Percentiles rank a stretch among this genome's conserved stretches.
Conservation (phyloP, 1,140 invertebrate genomes). For the Spodoptera litura region DNA sequence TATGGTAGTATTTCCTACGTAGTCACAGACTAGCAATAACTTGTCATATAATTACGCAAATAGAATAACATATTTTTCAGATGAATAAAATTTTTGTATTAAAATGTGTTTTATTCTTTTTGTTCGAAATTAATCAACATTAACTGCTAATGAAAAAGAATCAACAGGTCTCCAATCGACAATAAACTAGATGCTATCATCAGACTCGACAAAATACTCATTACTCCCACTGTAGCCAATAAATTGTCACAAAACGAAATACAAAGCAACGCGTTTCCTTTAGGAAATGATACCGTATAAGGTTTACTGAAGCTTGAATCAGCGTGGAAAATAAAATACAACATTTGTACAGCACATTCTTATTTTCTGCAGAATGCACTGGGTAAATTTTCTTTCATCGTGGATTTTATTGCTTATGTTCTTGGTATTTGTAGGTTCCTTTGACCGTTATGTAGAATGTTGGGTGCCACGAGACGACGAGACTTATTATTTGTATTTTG, state of each 20-base stretch:
- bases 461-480: no score
- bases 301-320: conserved; percentile 24
- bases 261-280: conserved; percentile 31
- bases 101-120: no score
- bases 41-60: background rate
- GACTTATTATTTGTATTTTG: no score
- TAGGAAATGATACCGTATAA: conserved; percentile 27
- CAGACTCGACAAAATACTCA: conserved; percentile 1
- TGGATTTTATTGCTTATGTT: conserved; percentile 11
- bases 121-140: no score
- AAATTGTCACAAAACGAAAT: conserved; percentile 11
- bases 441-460: background rate
- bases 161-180: conserved; percentile 12
- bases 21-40: background rate
- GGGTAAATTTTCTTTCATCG: conserved; percentile 17
- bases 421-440: conserved; percentile 5
- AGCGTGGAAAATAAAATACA: conserved; percentile 8
- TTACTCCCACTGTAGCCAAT: conserved; percentile 31
- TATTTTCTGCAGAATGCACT: conserved; percentile 7
- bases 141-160: background rate
- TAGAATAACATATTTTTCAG: background rate
- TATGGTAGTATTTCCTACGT: no score
- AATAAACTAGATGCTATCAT: background rate
- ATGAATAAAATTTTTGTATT: no score
- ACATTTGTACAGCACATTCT: conserved; percentile 3